These are phyloP conservation scores for Tholera decimalis DNA, from an alignment of 2,888 invertebrate species.

Conservation along the genomic window DNA sequence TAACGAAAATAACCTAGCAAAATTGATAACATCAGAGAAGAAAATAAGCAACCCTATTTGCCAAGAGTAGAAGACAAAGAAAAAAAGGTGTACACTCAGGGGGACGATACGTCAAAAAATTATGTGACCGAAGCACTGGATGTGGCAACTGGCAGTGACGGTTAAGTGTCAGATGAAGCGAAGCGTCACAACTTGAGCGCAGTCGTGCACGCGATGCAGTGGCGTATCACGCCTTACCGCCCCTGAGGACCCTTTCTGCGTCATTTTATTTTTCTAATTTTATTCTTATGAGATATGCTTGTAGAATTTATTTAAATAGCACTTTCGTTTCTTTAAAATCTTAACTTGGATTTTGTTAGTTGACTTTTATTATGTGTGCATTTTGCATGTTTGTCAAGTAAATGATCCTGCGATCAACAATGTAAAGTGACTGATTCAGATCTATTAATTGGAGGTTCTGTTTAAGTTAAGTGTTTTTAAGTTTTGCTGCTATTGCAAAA, in stretches of 20 bases:
- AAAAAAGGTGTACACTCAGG: slow-evolving; percentile 78
- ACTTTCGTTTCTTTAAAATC: neutral
- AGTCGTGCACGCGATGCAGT: slow-evolving; percentile 58
- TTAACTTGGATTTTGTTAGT: neutral
- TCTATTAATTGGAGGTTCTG: too few species aligned
- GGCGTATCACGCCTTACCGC: slow-evolving; percentile 34
- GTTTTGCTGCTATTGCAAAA: too few species aligned
- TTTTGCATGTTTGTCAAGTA: neutral
- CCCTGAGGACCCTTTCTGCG: slow-evolving; percentile 20
- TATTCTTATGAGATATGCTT: neutral
- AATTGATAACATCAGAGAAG: slow-evolving; percentile 52
- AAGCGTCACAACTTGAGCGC: slow-evolving; percentile 45
- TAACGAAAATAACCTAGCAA: slow-evolving; percentile 17
- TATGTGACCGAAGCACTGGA: slow-evolving; percentile 74
- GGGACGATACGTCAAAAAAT: slow-evolving; percentile 84
- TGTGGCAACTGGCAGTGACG: slow-evolving; percentile 42
- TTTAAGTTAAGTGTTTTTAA: too few species aligned
- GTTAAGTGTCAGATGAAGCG: slow-evolving; percentile 36
- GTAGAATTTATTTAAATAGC: neutral
- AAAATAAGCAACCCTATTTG: slow-evolving; percentile 78
- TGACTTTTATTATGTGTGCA: neutral
- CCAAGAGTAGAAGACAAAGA: slow-evolving; percentile 77
- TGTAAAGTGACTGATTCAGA: too few species aligned
- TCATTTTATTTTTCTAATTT: slow-evolving; percentile 22
- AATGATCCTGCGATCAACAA: too few species aligned